Evolutionary conservation across 1,140 invertebrate species (phyloP).

Genomic region (Campoletis sonorensis): DNA sequence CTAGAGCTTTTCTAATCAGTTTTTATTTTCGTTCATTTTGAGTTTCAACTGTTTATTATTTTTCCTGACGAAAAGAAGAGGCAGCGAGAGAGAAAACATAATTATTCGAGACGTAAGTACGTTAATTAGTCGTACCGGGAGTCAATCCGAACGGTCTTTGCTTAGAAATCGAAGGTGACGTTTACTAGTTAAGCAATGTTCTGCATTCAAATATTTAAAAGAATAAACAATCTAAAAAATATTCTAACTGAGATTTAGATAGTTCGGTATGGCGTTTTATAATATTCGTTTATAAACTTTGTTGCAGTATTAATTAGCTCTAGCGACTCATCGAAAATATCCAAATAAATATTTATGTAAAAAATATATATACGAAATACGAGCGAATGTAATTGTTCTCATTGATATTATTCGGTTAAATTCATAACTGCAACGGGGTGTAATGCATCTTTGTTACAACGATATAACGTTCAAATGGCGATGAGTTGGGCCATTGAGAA

Average conservation of each 20-base stretch:
- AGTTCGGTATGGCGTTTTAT: slow-evolving; percentile 51
- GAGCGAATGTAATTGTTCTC: not conserved
- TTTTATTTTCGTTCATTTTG: not conserved
- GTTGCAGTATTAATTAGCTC: slow-evolving; percentile 52
- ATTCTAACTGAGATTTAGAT: slow-evolving; percentile 43
- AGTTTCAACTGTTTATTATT: slow-evolving; percentile 10
- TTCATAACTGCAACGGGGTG: slow-evolving; percentile 13
- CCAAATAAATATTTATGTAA: slow-evolving; percentile 33
- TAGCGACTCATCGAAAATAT: slow-evolving; percentile 41
- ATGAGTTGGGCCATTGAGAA: not conserved
- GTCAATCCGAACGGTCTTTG: slow-evolving; percentile 15
- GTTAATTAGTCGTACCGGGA: slow-evolving; percentile 21
- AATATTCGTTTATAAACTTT: slow-evolving; percentile 52
- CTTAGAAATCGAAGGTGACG: slow-evolving; percentile 18
- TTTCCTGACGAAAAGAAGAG: not conserved
- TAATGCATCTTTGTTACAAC: slow-evolving; percentile 4
- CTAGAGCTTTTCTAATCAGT: not conserved
- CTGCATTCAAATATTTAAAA: slow-evolving; percentile 13
- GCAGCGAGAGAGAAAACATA: not conserved
- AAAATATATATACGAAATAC: not conserved
- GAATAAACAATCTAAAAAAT: slow-evolving; percentile 11
- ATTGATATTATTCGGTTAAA: not conserved
- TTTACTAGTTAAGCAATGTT: slow-evolving; percentile 31
- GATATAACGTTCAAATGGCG: slow-evolving; percentile 25
- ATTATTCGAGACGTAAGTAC: slow-evolving; percentile 14